Evolutionary conservation across 2,797 vertebrate genomes (phyloP), one percentile per base, ranked within the genome.

Genomic region (Huso huso): DNA sequence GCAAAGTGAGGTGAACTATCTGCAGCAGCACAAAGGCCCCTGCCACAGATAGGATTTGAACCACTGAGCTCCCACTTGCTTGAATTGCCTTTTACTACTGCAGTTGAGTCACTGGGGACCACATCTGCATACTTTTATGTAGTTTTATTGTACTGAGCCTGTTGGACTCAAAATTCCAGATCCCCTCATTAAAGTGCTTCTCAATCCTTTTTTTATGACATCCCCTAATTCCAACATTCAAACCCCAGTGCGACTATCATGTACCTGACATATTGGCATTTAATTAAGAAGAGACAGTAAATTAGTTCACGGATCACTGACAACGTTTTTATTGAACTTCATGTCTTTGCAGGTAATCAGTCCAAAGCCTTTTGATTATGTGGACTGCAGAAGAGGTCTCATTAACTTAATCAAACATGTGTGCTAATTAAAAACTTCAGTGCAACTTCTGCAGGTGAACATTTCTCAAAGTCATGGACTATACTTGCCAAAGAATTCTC

Each of bases 161-260:
- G 37, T 37, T 37, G 37, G 37, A 4, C 37, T 37, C 37, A 37
- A 37, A 37, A 37, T 37, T 37, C 37, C 3, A 37, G 84, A 81
- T 73, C 81, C 81, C 84, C 83, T 80, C 83, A 82, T 88, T 82
- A 84, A 81, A 86, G 85, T 84, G 82, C 71, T 81, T 82, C 79
- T 77, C 76, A 83, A 78, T 84, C 83, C 79, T 62, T 67, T 37
- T n/a, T 64, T 8, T 58, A 23, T 13, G 10, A 8, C 13, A 64
- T 63, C 79, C 73, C 75, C 75, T 73, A 73, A 80, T 76, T 75
- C 80, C 77, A 81, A 66, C 80, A 79, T 84, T 84, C 75, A 74
- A 76, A 80, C 83, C 80, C 82, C 73, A 67, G 69, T 67, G 72
- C 80, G 80, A 73, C 73, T 76, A 69, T 77, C 63, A 68, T 65